Percentiles rank a stretch among this genome's conserved stretches.
phyloP scores from a whole-genome alignment of 2,113 vertebrate species.

The Micronisus gabar region DNA sequence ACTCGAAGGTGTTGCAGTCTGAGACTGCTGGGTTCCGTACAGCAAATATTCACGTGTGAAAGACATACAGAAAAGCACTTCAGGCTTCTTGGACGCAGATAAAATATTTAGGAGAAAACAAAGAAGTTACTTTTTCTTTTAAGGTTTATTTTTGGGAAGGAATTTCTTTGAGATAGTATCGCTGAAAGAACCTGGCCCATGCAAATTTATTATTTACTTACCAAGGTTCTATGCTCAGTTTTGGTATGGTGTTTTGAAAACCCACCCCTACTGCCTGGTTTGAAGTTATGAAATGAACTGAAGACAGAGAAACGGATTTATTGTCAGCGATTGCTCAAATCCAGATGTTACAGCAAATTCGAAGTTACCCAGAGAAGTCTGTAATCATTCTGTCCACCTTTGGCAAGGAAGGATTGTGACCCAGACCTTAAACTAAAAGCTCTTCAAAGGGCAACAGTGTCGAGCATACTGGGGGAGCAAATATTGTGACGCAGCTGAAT shows the following conservation, averaged over 20 bases:
- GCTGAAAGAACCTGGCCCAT: not conserved
- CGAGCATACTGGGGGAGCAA: not conserved
- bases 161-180: not conserved
- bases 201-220: not conserved
- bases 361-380: not conserved
- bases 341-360: not conserved
- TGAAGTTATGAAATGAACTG: not conserved
- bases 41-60: not conserved
- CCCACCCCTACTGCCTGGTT: not conserved
- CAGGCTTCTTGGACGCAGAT: not conserved
- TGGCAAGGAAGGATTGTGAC: not conserved
- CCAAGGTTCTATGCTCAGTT: not conserved
- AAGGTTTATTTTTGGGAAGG: not conserved
- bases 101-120: not conserved
- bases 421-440: not conserved
- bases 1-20: not conserved
- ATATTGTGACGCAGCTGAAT: not conserved
- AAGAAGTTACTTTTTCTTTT: not conserved
- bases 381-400: not conserved
- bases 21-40: accelerated
- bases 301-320: not conserved
- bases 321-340: not conserved
- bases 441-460: not conserved
- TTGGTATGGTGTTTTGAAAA: not conserved
- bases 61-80: not conserved